phyloP scores from a whole-genome alignment of 2,113 vertebrate genomes.

The Smithornis capensis region DNA sequence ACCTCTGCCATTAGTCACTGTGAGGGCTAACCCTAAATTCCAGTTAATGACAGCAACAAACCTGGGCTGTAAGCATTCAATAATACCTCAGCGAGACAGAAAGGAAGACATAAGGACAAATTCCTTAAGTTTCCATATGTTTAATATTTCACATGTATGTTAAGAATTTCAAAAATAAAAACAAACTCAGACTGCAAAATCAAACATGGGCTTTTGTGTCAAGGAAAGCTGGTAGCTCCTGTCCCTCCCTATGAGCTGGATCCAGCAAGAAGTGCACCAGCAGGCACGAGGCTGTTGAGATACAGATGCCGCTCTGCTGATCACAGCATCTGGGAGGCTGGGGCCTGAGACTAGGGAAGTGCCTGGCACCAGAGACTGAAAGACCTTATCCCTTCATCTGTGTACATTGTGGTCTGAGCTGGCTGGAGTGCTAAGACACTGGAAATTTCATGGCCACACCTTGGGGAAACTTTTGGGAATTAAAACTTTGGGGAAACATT shows the following conservation, averaged over 20 bases:
- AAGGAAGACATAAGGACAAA: not conserved
- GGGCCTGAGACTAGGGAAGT: accelerated
- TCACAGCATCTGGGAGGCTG: accelerated
- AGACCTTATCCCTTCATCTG: not conserved
- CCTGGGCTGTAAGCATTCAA: not conserved
- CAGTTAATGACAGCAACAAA: not conserved
- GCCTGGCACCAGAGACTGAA: not conserved
- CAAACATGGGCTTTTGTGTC: not conserved
- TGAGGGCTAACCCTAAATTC: not conserved
- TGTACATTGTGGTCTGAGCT: accelerated
- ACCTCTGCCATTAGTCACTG: not conserved
- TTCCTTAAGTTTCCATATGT: not conserved
- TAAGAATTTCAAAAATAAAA: not conserved
- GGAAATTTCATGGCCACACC: not conserved
- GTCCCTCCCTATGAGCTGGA: not conserved
- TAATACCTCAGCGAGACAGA: not conserved
- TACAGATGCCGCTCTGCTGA: not conserved
- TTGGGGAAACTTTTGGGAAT: not conserved
- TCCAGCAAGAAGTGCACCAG: not conserved
- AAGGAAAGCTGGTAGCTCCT: not conserved
- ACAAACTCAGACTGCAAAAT: not conserved
- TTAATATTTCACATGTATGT: not conserved
- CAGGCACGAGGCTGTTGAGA: accelerated
- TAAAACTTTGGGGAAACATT: not conserved
- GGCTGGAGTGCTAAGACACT: not conserved